Percentiles rank a stretch among this genome's conserved stretches.
These are phyloP conservation scores for Cephus runcator DNA, from an alignment of 2,888 invertebrate genomes.

Conservation along the genomic window DNA sequence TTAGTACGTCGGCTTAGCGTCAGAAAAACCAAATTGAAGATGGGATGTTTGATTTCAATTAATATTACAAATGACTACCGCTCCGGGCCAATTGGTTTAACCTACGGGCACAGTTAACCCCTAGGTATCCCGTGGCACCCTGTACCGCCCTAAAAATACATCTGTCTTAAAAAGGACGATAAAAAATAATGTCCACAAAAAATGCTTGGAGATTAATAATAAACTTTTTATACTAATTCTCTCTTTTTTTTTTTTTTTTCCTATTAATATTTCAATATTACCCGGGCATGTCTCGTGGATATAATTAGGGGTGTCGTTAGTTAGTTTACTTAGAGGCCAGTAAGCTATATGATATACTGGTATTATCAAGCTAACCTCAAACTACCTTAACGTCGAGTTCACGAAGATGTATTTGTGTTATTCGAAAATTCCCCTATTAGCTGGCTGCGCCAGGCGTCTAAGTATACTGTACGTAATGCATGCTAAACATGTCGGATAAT, in stretches of 20 bases:
- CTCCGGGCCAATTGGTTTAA: background rate
- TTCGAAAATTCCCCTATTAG: slow-evolving; percentile 47
- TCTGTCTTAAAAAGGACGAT: background rate
- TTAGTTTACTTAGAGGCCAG: slow-evolving; percentile 30
- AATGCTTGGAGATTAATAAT: background rate
- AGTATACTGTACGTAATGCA: slow-evolving; percentile 47
- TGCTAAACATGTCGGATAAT: slow-evolving; percentile 57
- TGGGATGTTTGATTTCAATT: slow-evolving; percentile 49
- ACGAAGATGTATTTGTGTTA: slow-evolving; percentile 42
- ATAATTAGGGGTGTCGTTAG: slow-evolving; percentile 21
- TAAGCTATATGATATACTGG: background rate
- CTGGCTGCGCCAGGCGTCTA: slow-evolving; percentile 30
- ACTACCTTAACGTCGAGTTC: slow-evolving; percentile 40
- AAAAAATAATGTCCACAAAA: background rate
- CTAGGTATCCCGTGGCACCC: background rate
- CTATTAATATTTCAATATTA: background rate
- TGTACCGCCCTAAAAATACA: background rate
- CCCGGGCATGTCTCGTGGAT: background rate
- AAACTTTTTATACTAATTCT: background rate
- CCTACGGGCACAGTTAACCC: background rate
- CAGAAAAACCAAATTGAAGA: slow-evolving; percentile 26
- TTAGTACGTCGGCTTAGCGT: slow-evolving; percentile 37
- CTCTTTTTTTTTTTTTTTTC: no score
- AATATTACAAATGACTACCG: slow-evolving; percentile 39
- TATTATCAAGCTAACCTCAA: background rate